Evolutionary conservation across 2,888 invertebrate genomes (phyloP).

Genomic region (Phortica okadai): DNA sequence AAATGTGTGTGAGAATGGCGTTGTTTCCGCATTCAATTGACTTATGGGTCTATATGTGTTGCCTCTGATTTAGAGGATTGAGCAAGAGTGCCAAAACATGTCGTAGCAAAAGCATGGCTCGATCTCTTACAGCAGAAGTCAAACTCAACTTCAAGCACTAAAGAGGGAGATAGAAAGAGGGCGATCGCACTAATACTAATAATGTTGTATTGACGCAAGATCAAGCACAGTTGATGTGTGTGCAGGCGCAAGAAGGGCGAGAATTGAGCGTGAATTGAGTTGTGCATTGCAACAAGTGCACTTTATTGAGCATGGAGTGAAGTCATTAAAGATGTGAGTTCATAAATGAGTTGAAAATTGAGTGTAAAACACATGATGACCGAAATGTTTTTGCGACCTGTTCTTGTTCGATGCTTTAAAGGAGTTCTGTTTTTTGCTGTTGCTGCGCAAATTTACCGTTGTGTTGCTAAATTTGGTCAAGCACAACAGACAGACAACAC

Average conservation of each 20-base stretch:
- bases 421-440: background rate
- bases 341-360: background rate
- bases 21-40: no score
- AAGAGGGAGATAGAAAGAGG: background rate
- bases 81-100: no score
- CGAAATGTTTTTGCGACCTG: background rate
- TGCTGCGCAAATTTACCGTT: no score
- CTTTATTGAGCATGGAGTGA: background rate
- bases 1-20: no score
- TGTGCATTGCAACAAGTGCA: background rate
- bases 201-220: background rate
- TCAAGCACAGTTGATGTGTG: background rate
- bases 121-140: no score
- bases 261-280: no score
- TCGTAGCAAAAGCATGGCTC: no score
- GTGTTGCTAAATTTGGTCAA: background rate
- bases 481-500: background rate
- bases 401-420: slow-evolving; percentile 5
- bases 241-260: background rate
- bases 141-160: no score
- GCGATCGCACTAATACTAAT: background rate
- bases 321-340: background rate
- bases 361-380: background rate
- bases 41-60: no score
- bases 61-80: no score